These are phyloP conservation scores for Trichonephila inaurata DNA, from an alignment of 1,140 invertebrate genomes.

Conservation along the genomic window DNA sequence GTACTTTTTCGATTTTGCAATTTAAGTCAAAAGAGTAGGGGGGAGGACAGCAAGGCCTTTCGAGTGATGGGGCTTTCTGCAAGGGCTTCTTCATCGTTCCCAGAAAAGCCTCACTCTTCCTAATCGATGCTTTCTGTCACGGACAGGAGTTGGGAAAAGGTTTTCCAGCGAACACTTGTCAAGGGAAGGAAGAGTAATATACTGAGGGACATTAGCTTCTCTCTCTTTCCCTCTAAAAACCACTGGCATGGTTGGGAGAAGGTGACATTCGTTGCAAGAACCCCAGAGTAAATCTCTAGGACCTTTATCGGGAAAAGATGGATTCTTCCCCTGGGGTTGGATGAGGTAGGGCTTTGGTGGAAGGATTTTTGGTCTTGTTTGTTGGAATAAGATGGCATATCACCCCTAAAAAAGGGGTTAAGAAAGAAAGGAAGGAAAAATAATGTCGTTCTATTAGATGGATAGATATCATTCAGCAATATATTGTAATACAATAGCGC, in stretches of 20 bases:
- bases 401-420: no score
- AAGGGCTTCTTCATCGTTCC: slow-evolving; percentile 13
- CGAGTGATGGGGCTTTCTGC: background rate
- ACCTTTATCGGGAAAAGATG: background rate
- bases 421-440: no score
- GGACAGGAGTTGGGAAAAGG: slow-evolving; percentile 9
- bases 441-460: no score
- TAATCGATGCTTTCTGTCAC: slow-evolving; percentile 34
- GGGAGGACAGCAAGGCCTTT: background rate
- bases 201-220: slow-evolving; percentile 25
- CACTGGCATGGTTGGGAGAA: background rate
- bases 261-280: background rate
- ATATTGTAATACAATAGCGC: no score
- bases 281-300: background rate
- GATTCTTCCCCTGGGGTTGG: background rate
- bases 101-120: slow-evolving; percentile 11
- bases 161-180: slow-evolving; percentile 30
- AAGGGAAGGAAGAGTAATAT: slow-evolving; percentile 27
- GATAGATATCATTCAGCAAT: no score
- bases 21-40: background rate
- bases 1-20: slow-evolving; percentile 46
- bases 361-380: background rate
- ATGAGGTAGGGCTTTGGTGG: background rate
- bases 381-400: no score
- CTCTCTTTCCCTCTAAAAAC: background rate